Percentiles rank a stretch among this genome's conserved stretches.
Conservation (phyloP, 2,888 invertebrate genomes). For the Drosophila seclusa region DNA sequence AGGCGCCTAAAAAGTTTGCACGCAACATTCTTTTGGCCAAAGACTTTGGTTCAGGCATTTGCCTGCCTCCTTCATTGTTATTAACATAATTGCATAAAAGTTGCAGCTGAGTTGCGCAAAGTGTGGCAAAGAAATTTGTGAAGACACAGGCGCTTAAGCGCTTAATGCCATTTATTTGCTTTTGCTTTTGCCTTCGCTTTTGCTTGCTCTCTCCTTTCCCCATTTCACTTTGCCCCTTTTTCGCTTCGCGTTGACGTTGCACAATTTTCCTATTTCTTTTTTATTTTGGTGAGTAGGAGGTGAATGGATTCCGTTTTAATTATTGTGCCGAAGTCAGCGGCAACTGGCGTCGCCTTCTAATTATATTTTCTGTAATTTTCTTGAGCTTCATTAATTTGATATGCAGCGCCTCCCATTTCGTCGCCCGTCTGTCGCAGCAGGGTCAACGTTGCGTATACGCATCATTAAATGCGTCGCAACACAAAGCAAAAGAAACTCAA, state of each 20-base stretch:
- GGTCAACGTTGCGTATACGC: conserved; percentile 69
- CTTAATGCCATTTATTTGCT: conserved; percentile 55
- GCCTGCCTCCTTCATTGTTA: conserved; percentile 65
- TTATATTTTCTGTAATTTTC: conserved; percentile 17
- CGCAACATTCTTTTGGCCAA: conserved; percentile 30
- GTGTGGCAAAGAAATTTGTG: conserved; percentile 61
- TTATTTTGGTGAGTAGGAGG: conserved; percentile 3
- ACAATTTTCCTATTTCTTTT: conserved; percentile 19
- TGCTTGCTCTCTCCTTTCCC: neutral
- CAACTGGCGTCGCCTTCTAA: conserved; percentile 26
- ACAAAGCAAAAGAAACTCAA: conserved; percentile 20
- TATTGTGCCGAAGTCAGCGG: conserved; percentile 44
- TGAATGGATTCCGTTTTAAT: conserved; percentile 43
- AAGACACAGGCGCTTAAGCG: conserved; percentile 55
- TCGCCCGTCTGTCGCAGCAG: conserved; percentile 12
- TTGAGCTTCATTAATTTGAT: conserved; percentile 64
- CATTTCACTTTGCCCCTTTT: conserved; percentile 8
- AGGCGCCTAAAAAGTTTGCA: conserved; percentile 50
- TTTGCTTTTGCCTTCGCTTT: neutral
- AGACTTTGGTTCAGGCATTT: conserved; percentile 14
- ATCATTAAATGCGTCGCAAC: conserved; percentile 63
- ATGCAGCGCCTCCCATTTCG: conserved; percentile 21
- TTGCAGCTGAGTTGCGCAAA: conserved; percentile 61
- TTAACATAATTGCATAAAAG: conserved; percentile 80
- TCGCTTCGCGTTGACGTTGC: conserved; percentile 50